These are phyloP conservation scores for Papilio polyxenes DNA, from an alignment of 1,140 invertebrate species.

Conservation along the genomic window DNA sequence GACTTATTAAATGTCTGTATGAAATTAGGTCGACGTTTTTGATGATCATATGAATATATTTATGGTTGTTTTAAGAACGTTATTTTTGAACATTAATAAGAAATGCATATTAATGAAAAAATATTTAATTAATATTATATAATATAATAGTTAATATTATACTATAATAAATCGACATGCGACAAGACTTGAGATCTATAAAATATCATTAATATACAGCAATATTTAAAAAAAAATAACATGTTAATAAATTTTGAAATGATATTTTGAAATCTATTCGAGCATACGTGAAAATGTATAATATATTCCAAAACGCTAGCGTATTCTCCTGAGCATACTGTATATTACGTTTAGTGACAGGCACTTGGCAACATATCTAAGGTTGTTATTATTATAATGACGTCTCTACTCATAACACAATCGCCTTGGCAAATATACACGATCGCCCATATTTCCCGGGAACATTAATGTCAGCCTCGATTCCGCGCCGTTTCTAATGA, in stretches of 20 bases:
- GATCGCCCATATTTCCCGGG: constrained; percentile 65
- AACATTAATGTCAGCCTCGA: constrained; percentile 67
- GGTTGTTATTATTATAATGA: constrained; percentile 75
- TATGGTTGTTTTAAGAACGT: background rate
- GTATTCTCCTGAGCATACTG: constrained; percentile 57
- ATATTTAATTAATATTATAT: no score
- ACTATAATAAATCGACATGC: background rate
- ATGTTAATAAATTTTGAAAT: background rate
- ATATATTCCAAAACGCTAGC: constrained; percentile 58
- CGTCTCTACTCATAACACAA: constrained; percentile 72
- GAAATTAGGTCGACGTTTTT: background rate
- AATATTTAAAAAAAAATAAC: background rate
- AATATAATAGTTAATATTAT: background rate
- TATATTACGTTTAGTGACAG: constrained; percentile 55
- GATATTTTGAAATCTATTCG: constrained; percentile 4
- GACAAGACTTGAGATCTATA: no score
- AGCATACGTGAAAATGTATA: constrained; percentile 36
- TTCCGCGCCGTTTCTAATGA: constrained; percentile 52
- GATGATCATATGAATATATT: background rate
- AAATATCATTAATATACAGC: background rate
- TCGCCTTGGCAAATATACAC: constrained; percentile 68
- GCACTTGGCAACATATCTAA: constrained; percentile 70
- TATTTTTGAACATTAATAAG: background rate
- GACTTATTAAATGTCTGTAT: background rate
- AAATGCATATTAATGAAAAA: background rate